phyloP scores from a whole-genome alignment of 2,113 vertebrate species.

The Rousettus leschenaultii region DNA sequence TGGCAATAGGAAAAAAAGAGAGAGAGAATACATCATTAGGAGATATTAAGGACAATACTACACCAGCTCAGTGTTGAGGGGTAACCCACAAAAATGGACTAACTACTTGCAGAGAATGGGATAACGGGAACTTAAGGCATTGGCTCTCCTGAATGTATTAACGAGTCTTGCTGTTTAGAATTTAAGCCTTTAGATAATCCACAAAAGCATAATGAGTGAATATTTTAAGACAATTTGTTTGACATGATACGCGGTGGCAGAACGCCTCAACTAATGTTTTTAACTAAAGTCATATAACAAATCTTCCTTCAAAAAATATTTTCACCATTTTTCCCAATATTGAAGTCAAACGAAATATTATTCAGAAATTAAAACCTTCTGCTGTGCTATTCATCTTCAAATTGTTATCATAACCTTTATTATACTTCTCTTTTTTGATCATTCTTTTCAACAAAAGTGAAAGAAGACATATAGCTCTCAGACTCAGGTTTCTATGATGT shows the following conservation, averaged over 20 bases:
- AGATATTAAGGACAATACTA: not conserved
- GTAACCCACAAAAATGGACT: not conserved
- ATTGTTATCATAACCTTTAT: not conserved
- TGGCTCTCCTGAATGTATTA: not conserved
- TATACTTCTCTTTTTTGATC: not conserved
- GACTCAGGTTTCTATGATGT: not conserved
- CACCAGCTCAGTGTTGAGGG: not conserved
- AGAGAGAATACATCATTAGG: too few species aligned
- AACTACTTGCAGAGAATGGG: not conserved
- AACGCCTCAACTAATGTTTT: not conserved
- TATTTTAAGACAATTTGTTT: constrained; percentile 30
- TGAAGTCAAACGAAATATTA: constrained; percentile 15
- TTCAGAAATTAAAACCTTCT: not conserved
- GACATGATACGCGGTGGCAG: not conserved
- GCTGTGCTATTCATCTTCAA: not conserved
- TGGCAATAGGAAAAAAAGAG: not conserved
- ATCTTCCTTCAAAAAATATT: not conserved
- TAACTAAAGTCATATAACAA: not conserved
- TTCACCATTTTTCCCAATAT: not conserved
- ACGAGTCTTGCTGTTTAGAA: not conserved
- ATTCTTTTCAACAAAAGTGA: not conserved
- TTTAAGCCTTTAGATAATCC: constrained; percentile 14
- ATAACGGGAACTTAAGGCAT: not conserved
- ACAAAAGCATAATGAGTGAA: constrained; percentile 31
- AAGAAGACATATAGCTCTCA: not conserved